A percentile compares a stretch with the other conserved stretches of the same genome.
Evolutionary conservation across 2,888 invertebrate genomes (phyloP).

Genomic region (Archips xylosteana): DNA sequence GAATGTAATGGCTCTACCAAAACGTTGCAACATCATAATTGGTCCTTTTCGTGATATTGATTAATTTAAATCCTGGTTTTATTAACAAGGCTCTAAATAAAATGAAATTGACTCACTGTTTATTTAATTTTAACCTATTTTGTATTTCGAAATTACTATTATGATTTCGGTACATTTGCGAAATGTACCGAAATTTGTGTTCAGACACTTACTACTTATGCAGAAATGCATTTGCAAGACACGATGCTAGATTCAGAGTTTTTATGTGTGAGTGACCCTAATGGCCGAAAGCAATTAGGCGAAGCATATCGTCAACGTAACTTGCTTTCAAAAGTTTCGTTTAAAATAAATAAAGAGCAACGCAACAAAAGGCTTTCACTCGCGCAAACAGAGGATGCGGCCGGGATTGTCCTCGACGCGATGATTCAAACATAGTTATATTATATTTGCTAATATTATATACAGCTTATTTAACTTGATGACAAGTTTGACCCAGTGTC

Average conservation of each 20-base stretch:
- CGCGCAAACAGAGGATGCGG: constrained; percentile 79
- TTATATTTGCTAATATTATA: constrained; percentile 24
- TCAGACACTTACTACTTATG: background rate
- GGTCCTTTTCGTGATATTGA: background rate
- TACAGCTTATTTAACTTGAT: constrained; percentile 17
- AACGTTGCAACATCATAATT: background rate
- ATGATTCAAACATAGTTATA: constrained; percentile 45
- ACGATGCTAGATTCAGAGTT: background rate
- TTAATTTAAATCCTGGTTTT: background rate
- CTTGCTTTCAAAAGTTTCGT: constrained; percentile 70
- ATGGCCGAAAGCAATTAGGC: constrained; percentile 18
- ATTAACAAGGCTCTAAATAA: background rate
- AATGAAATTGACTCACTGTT: too few species aligned
- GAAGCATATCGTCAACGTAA: constrained; percentile 54
- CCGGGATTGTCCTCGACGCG: constrained; percentile 67
- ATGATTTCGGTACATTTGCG: too few species aligned
- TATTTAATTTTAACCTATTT: too few species aligned
- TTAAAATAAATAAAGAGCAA: constrained; percentile 68
- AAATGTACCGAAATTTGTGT: too few species aligned
- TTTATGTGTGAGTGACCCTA: constrained; percentile 7
- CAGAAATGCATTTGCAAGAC: background rate
- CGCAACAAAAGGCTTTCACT: constrained; percentile 76
- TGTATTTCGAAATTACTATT: too few species aligned
- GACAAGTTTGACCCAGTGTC: constrained; percentile 6
- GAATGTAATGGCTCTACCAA: background rate